phyloP scores from a whole-genome alignment of 2,797 vertebrate species.

The Glyptemys insculpta region DNA sequence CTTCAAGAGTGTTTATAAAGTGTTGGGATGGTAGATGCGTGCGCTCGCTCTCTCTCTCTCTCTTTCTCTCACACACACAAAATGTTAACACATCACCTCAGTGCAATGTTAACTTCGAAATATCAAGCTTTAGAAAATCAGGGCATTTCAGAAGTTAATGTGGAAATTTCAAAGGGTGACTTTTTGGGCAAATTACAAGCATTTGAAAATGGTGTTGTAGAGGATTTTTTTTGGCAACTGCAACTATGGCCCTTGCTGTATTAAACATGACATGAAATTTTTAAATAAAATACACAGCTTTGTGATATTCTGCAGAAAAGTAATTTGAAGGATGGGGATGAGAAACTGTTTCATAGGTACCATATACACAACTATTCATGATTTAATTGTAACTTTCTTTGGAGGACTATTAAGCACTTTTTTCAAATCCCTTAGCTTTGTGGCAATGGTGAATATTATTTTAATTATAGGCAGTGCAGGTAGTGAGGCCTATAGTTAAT shows the following conservation, averaged over 20 bases:
- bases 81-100: not conserved
- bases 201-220: not conserved
- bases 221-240: not conserved
- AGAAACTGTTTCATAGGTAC: slow-evolving; percentile 22
- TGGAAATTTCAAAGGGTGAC: not conserved
- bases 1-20: not conserved
- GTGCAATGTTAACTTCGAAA: not conserved
- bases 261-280: not conserved
- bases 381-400: slow-evolving; percentile 68
- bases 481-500: rapidly evolving
- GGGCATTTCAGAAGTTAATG: not conserved
- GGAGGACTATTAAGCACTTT: slow-evolving; percentile 21
- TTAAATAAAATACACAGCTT: not conserved
- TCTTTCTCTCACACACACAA: too few relatives aligned
- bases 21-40: not conserved
- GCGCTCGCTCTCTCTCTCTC: too few relatives aligned
- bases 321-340: not conserved
- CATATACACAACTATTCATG: not conserved
- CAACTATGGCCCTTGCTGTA: not conserved
- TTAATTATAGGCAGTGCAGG: rapidly evolving
- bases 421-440: not conserved
- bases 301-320: not conserved
- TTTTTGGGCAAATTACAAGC: rapidly evolving
- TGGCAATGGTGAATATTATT: not conserved
- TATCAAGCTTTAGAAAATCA: not conserved